These are phyloP conservation scores for Oreohelix idahoensis DNA, from an alignment of 1,140 invertebrate species.

Conservation along the genomic window DNA sequence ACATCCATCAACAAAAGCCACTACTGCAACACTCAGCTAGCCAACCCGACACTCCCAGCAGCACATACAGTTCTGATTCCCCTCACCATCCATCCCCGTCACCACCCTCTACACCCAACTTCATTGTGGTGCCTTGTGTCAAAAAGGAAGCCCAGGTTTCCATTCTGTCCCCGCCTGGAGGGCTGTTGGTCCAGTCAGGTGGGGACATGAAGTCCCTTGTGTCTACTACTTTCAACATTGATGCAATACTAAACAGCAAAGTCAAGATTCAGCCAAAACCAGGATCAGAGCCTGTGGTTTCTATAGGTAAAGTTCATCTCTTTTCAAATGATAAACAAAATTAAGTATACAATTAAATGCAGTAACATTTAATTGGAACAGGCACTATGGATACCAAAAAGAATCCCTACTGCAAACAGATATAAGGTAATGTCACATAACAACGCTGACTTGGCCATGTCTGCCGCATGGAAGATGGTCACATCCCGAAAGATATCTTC, in stretches of 20 bases:
- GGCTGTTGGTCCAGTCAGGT: conserved; percentile 31
- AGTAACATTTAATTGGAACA: too few species aligned
- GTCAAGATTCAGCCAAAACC: conserved; percentile 63
- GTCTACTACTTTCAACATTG: conserved; percentile 41
- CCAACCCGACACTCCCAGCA: neutral
- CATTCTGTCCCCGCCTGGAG: conserved; percentile 37
- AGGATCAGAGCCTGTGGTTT: conserved; percentile 7
- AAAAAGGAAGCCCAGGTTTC: neutral
- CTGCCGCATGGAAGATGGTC: too few species aligned
- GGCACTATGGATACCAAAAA: too few species aligned
- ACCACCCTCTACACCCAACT: conserved; percentile 17
- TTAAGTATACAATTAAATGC: too few species aligned
- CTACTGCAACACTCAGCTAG: neutral
- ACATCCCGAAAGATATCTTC: too few species aligned
- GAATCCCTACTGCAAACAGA: too few species aligned
- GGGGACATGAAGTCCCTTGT: conserved; percentile 12
- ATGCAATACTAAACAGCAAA: conserved; percentile 57
- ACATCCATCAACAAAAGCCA: neutral
- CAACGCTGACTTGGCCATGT: too few species aligned
- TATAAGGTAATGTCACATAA: too few species aligned
- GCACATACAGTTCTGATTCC: conserved; percentile 1
- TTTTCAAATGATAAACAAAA: neutral
- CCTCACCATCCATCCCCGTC: conserved; percentile 1
- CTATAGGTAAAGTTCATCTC: conserved; percentile 1
- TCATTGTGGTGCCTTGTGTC: conserved; percentile 30